phyloP scores from a whole-genome alignment of 2,113 vertebrate genomes.

The Cyanoramphus novaezelandiae region DNA sequence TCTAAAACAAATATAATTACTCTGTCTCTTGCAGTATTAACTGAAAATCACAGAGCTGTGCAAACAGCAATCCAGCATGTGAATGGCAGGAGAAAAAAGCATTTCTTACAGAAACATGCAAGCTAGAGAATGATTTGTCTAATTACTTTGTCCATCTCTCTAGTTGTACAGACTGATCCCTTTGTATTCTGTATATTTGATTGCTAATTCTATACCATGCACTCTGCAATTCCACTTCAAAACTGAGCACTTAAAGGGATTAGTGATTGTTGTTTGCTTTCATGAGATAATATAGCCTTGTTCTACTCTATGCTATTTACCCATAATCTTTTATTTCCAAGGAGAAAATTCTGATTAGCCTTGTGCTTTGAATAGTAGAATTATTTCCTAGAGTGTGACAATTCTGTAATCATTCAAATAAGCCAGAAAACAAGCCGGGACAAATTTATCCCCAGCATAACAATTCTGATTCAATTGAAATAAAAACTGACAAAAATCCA shows the following conservation, averaged over 20 bases:
- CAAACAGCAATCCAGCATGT: background rate
- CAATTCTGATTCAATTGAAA: constrained; percentile 36
- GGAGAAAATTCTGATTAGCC: constrained; percentile 44
- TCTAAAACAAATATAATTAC: background rate
- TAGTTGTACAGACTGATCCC: background rate
- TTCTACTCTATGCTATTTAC: constrained; percentile 27
- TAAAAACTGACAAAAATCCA: constrained; percentile 12
- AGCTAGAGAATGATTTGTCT: background rate
- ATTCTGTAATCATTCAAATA: constrained; percentile 45
- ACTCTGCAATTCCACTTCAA: background rate
- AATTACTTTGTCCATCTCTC: background rate
- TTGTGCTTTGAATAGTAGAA: constrained; percentile 30
- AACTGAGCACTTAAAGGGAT: constrained; percentile 49
- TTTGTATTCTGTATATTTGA: background rate
- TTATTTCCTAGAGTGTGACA: constrained; percentile 45
- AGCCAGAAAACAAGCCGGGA: constrained; percentile 3
- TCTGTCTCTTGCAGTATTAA: background rate
- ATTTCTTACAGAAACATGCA: background rate
- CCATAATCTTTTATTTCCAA: constrained; percentile 46
- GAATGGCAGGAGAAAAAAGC: background rate
- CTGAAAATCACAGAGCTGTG: background rate
- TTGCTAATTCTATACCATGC: background rate
- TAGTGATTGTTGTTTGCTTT: constrained; percentile 55
- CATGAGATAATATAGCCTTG: constrained; percentile 32
- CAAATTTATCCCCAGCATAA: constrained; percentile 12